Conservation (phyloP, 2,113 vertebrate genomes). For the Gallinago media region DNA sequence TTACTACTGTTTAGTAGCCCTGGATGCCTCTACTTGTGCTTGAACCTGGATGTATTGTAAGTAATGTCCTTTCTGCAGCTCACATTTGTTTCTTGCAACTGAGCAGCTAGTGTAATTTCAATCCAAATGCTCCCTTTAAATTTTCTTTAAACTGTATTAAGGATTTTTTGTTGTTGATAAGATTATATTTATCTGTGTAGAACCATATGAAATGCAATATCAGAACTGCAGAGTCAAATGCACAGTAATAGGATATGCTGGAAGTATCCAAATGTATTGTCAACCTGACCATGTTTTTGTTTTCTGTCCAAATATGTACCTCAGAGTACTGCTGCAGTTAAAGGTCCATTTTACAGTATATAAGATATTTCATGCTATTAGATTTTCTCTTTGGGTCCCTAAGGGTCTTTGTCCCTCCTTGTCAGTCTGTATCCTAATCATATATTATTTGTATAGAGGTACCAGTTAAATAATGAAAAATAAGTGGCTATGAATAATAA, state of each 20-base stretch:
- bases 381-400: background rate
- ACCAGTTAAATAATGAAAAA: background rate
- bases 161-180: background rate
- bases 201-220: background rate
- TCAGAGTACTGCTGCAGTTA: background rate
- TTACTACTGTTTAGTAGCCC: background rate
- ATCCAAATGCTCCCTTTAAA: background rate
- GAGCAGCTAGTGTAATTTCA: background rate
- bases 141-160: background rate
- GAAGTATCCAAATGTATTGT: background rate
- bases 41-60: background rate
- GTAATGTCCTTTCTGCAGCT: background rate
- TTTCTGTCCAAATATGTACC: background rate
- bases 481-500: background rate
- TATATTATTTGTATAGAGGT: background rate
- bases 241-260: background rate
- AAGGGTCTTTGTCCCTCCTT: background rate
- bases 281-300: background rate
- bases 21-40: background rate
- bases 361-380: background rate
- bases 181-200: background rate
- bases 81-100: background rate
- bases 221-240: background rate
- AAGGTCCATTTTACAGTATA: background rate
- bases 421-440: background rate